Conservation (phyloP, 1,140 invertebrate genomes). For the Leptinotarsa defecta region DNA sequence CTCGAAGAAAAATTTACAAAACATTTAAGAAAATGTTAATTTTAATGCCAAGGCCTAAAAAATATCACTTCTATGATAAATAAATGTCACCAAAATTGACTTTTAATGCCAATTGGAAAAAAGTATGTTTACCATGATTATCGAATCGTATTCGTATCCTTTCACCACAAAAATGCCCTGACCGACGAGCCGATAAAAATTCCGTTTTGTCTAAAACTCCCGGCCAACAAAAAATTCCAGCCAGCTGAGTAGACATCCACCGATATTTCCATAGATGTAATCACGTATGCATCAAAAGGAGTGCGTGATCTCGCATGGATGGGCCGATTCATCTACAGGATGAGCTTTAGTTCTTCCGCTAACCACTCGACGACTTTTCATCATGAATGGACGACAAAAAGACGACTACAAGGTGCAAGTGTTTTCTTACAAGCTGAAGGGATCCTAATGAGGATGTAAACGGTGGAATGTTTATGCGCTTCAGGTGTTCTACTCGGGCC, state of each 20-base stretch:
- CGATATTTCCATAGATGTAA: slow-evolving; percentile 26
- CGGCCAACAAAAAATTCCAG: slow-evolving; percentile 23
- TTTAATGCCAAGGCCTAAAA: too few relatives aligned
- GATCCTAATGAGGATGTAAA: slow-evolving; percentile 15
- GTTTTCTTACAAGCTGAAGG: slow-evolving; percentile 19
- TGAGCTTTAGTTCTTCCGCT: slow-evolving; percentile 22
- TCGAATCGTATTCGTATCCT: neutral
- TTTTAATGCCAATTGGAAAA: too few relatives aligned
- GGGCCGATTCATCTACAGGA: slow-evolving; percentile 24
- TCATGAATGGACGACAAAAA: slow-evolving; percentile 4
- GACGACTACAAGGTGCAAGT: slow-evolving; percentile 19
- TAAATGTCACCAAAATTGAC: too few relatives aligned
- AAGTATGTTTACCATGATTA: too few relatives aligned
- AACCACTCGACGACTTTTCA: slow-evolving; percentile 10
- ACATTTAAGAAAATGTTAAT: too few relatives aligned
- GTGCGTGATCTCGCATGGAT: slow-evolving; percentile 25
- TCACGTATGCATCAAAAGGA: slow-evolving; percentile 25
- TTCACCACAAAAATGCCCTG: slow-evolving; percentile 15
- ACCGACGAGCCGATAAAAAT: neutral
- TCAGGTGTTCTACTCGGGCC: neutral
- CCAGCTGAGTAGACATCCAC: slow-evolving; percentile 21
- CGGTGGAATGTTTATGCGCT: slow-evolving; percentile 8
- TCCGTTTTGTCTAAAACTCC: slow-evolving; percentile 19
- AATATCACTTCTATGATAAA: too few relatives aligned
- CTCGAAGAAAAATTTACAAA: too few relatives aligned